Evolutionary conservation across 2,797 vertebrate genomes (phyloP).

Genomic region (Poeciliopsis turneri): DNA sequence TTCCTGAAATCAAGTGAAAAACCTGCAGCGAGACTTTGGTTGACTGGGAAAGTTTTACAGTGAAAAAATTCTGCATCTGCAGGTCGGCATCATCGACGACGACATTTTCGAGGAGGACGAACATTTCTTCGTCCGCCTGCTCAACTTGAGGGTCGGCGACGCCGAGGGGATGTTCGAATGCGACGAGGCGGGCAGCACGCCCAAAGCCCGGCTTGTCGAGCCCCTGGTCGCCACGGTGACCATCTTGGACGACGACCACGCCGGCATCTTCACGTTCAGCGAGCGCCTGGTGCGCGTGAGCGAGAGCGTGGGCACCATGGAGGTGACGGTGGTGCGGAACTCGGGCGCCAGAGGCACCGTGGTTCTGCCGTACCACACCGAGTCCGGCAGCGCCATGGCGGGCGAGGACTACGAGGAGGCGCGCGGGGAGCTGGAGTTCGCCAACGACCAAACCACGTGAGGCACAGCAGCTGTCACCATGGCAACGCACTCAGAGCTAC

Average conservation of each 20-base stretch:
- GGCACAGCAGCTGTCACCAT: constrained; percentile 35
- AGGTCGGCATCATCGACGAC: constrained; percentile 93
- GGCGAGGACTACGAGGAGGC: constrained; percentile 90
- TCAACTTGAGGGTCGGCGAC: constrained; percentile 90
- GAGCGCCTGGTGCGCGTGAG: constrained; percentile 87
- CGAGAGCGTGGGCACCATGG: constrained; percentile 92
- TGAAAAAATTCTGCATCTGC: constrained; percentile 4
- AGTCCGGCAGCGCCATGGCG: constrained; percentile 85
- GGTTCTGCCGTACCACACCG: constrained; percentile 87
- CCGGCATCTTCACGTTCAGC: constrained; percentile 94
- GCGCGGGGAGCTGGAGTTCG: constrained; percentile 90
- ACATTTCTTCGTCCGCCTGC: constrained; percentile 89
- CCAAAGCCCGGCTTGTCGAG: constrained; percentile 86
- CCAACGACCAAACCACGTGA: constrained; percentile 94
- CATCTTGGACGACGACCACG: constrained; percentile 96
- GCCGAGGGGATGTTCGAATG: constrained; percentile 93
- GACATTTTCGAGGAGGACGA: constrained; percentile 97
- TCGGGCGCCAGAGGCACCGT: constrained; percentile 92
- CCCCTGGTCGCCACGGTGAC: constrained; percentile 91
- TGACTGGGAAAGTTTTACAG: background rate
- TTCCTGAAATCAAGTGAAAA: too few relatives aligned
- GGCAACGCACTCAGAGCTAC: background rate
- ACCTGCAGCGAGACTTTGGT: too few relatives aligned
- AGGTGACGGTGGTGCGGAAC: constrained; percentile 89
- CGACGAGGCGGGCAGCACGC: constrained; percentile 79